Base-by-base conservation (phyloP, 1,140 invertebrate species). In the Pachyrhynchus sulphureomaculatus region DNA sequence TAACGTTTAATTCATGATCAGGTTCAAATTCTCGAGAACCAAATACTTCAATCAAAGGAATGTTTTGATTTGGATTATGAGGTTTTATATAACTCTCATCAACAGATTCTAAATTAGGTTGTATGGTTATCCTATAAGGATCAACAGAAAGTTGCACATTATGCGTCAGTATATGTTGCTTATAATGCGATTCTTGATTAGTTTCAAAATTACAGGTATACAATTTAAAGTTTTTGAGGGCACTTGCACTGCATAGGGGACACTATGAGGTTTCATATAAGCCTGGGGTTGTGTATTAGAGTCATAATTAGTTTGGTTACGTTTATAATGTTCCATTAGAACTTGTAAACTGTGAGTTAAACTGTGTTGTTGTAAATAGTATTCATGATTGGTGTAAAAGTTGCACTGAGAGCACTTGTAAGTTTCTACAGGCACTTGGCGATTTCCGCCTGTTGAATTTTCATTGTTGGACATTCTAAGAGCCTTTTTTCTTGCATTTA, bases 341-440 rank as follows among this genome's bases (percentile, higher is more conserved):
- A 12, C 20, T 47, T 61, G 58, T 37, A 61, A 29, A 36, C 58
- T 29, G 29, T 61, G 58, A 44, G 37, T 61, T 44, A 52, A 29
- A 42, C 44, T 52, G 18, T 61, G 58, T 53, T 61, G 58, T 23
- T 61, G 33, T 39, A 61, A 47, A 47, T 61, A 61, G 15, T 53
- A 61, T 36, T 61, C 58, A 53, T 61, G 58, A 21, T 61, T 61
- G 2, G 58, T 61, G 26, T 61, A 61, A 51, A 61, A 61, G 26
- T 61, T 61, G 24, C 58, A 61, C 29, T 61, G 58, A 12, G 58
- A 45, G 17, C 58, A 61, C 20, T 61, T 61, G 29, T 45, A 61
- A 0, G 58, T 61, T 47, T 61, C 58, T 13, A 53, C 48, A 23
- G 58, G 58, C 32, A 51, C 24, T 21, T 59, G 56, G 42, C 33